A percentile compares a stretch with the other conserved stretches of the same genome.
These are phyloP conservation scores for Typhlomys cinereus DNA, from an alignment of 2,113 vertebrate species.

Conservation along the genomic window DNA sequence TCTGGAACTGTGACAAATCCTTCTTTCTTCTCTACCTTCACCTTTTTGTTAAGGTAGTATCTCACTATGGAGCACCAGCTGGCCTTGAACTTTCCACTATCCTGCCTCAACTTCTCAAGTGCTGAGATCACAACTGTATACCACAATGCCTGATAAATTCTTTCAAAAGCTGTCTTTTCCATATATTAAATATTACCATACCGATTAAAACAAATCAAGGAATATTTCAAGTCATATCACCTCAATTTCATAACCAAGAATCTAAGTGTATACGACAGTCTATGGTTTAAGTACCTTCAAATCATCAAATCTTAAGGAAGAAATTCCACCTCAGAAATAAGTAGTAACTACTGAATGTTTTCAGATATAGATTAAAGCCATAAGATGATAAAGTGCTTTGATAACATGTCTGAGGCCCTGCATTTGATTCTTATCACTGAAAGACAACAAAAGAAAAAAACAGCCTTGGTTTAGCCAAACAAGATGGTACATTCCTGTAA, in stretches of 20 bases:
- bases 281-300: not conserved
- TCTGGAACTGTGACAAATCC: not conserved
- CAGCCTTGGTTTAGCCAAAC: too few relatives aligned
- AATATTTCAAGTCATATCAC: constrained; percentile 8
- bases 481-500: too few relatives aligned
- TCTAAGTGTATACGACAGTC: not conserved
- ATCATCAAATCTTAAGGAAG: constrained; percentile 11
- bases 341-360: constrained; percentile 30
- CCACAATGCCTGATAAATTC: not conserved
- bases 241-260: constrained; percentile 46
- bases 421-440: too few relatives aligned
- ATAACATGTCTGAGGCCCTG: too few relatives aligned
- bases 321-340: constrained; percentile 29
- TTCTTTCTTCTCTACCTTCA: not conserved
- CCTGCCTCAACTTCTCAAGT: not conserved
- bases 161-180: constrained; percentile 15
- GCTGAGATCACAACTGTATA: too few relatives aligned
- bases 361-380: not conserved
- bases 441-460: too few relatives aligned
- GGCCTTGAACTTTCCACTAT: not conserved
- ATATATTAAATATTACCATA: not conserved
- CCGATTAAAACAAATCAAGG: constrained; percentile 3
- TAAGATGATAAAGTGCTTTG: constrained; percentile 12
- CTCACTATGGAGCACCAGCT: not conserved
- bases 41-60: not conserved